Evolutionary conservation across 1,140 invertebrate species (phyloP), one percentile per base, ranked within the genome.

Genomic region (Cherax destructor): DNA sequence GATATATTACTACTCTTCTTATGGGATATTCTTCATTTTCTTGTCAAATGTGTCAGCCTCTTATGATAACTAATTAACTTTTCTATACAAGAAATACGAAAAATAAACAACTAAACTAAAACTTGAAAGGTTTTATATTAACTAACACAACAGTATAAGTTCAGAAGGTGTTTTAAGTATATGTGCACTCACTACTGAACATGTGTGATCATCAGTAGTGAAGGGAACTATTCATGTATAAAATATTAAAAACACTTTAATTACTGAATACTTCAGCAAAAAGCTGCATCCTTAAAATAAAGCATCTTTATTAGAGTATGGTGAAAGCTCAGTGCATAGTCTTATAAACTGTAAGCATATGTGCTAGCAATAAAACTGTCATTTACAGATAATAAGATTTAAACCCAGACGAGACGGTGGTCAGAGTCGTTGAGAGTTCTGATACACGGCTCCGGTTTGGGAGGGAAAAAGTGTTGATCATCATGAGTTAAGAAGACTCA

Each of bases 361-460:
- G 69, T 30, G 24, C 9, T 30, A 30, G 69, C 30, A 16, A 30
- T 74, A 10, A 74, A 16, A 30, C n/a, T 9, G 69, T 74, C 69
- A 65, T 74, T 74, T 74, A 1, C 47, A 56, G 24, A 47, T 65
- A 47, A 24, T 47, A 13, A 50, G 69, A 56, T 24, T 65, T 77
- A 90, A 47, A 90, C 88, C 88, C 88, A 90, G 10, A 90, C 88
- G 47, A 90, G 88, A 41, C 88, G 88, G 6, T 90, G 88, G 18
- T 90, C 88, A 59, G 88, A 83, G 81, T 90, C 88, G 72, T 76
- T 90, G 50, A 90, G 88, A 41, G 72, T 83, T 84, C 78, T 65
- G 88, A 30, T 74, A 78, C 41, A 69, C 50, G 52, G 65, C n/a
- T 72, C 52, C 74, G 80, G 56, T 61, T 61, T 56, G 81, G 88